Percentiles rank a stretch among this genome's conserved stretches.
These are phyloP conservation scores for Myotis davidii DNA, from an alignment of 2,113 vertebrate species.

Conservation along the genomic window DNA sequence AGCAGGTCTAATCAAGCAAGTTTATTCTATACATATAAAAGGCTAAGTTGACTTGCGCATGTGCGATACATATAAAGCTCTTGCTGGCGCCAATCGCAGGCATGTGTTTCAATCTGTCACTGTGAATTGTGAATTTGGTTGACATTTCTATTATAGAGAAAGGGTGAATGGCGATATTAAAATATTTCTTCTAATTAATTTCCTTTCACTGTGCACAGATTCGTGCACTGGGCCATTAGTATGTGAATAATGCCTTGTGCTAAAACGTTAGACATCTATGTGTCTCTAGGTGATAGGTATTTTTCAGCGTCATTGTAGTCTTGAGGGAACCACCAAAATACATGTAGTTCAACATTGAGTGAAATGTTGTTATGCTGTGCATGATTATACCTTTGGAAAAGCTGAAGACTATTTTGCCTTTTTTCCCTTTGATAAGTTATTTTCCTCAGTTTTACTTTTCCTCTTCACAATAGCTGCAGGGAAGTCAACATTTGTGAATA, in stretches of 20 bases:
- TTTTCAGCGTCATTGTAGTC: neutral
- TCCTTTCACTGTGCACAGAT: no score
- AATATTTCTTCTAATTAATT: no score
- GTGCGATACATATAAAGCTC: no score
- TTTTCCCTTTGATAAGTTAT: neutral
- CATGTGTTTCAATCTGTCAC: no score
- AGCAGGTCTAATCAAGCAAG: no score
- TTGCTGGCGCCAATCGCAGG: no score
- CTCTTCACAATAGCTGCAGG: constrained; percentile 88
- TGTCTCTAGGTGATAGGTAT: neutral
- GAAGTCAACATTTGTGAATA: constrained; percentile 94
- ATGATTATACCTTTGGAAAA: neutral
- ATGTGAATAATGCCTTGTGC: neutral
- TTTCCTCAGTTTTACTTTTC: constrained; percentile 29
- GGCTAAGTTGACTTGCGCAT: no score
- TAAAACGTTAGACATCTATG: neutral
- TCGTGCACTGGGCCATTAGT: no score
- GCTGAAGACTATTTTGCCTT: rapidly evolving
- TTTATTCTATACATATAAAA: no score
- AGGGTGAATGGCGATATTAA: no score
- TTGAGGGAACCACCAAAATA: neutral
- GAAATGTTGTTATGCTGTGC: neutral
- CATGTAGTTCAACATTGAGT: neutral
- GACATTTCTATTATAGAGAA: no score
- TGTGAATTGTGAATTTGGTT: no score